Percentiles rank a stretch among this genome's conserved stretches.
Evolutionary conservation across 2,113 vertebrate species (phyloP).

Genomic region (Gymnobelideus leadbeateri): DNA sequence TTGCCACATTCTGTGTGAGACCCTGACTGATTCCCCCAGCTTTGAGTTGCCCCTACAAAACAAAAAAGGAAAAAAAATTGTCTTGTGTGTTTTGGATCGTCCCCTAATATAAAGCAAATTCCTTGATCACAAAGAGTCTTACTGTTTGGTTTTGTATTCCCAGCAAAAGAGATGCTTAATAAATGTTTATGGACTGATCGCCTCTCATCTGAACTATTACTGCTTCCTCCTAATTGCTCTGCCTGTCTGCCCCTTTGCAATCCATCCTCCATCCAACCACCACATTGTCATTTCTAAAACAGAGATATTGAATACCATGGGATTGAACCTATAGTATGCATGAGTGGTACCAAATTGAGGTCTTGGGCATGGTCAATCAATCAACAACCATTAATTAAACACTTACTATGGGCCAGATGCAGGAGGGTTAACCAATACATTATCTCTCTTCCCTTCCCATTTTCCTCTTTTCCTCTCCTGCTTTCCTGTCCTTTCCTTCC

Average conservation of each 20-base stretch:
- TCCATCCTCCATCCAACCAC: background rate
- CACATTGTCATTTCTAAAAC: background rate
- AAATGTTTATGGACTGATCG: background rate
- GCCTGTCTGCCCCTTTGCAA: background rate
- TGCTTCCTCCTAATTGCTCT: background rate
- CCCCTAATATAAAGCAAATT: background rate
- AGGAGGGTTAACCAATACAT: background rate
- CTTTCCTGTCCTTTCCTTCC: background rate
- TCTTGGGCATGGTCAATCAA: background rate
- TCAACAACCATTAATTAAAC: background rate
- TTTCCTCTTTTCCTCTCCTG: background rate
- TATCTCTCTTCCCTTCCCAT: background rate
- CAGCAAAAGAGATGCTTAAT: background rate
- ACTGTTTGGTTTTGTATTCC: background rate
- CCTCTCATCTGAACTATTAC: constrained; percentile 1
- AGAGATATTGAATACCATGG: background rate
- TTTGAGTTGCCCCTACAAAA: background rate
- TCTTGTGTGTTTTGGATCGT: background rate
- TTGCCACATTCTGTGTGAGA: background rate
- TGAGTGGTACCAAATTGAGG: background rate
- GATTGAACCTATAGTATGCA: background rate
- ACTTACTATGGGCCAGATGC: background rate
- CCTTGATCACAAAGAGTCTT: background rate
- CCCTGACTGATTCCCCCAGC: background rate
- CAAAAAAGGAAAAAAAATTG: background rate